A percentile compares a stretch with the other conserved stretches of the same genome.
These are phyloP conservation scores for Euphonia xanthogaster DNA, from an alignment of 2,797 vertebrate genomes.

Conservation along the genomic window DNA sequence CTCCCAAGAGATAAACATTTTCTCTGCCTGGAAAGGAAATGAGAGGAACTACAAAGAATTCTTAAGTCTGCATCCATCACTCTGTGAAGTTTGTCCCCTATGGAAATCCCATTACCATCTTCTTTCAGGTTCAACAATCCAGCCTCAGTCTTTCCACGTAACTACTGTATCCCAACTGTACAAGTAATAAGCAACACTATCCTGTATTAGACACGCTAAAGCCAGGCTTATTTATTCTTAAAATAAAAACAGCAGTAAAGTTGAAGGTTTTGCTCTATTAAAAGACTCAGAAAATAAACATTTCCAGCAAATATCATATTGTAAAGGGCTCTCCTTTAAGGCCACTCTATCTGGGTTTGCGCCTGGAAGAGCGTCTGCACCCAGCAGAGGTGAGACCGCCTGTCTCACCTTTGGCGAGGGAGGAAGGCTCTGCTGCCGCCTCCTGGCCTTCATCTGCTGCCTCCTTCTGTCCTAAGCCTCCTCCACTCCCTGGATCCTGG, in stretches of 20 bases:
- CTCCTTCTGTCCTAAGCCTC: neutral
- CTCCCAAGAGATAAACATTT: neutral
- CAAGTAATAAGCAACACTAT: constrained; percentile 31
- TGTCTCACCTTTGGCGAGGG: constrained; percentile 21
- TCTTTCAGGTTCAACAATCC: neutral
- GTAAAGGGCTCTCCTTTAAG: constrained; percentile 9
- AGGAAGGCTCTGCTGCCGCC: constrained; percentile 2
- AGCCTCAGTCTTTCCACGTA: neutral
- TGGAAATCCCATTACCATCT: neutral
- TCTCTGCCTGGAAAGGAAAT: neutral
- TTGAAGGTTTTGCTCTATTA: constrained; percentile 61
- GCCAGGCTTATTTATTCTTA: constrained; percentile 74
- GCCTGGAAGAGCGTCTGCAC: constrained; percentile 65
- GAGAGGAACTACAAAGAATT: neutral
- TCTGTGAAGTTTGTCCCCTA: neutral
- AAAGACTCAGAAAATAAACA: constrained; percentile 63
- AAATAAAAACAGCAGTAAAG: constrained; percentile 70
- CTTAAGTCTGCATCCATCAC: neutral
- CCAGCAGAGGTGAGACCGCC: neutral
- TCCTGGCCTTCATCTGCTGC: neutral
- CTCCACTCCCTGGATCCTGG: neutral
- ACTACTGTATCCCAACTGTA: neutral
- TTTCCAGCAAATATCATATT: constrained; percentile 40
- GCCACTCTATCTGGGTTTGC: constrained; percentile 67
- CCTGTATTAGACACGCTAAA: constrained; percentile 65